phyloP scores from a whole-genome alignment of 2,888 invertebrate species.

The Galeopsomyia nigrocyanea region DNA sequence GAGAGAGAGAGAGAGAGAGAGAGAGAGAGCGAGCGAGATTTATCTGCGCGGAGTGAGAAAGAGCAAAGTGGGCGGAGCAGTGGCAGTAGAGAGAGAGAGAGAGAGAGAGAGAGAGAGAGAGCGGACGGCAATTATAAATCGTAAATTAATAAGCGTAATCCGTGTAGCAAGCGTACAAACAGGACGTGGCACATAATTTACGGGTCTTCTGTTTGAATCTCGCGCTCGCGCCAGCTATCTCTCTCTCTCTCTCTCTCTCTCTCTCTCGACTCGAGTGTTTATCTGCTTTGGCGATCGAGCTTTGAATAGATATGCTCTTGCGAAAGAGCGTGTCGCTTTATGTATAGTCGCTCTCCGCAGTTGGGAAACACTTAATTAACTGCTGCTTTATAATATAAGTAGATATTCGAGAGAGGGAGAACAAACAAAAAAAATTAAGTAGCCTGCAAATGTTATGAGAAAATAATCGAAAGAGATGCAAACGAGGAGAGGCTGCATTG shows the following conservation, averaged over 20 bases:
- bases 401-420: neutral
- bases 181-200: slow-evolving; percentile 40
- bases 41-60: slow-evolving; percentile 33
- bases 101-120: neutral
- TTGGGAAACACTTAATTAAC: slow-evolving; percentile 13
- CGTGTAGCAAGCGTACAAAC: slow-evolving; percentile 41
- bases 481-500: slow-evolving; percentile 56
- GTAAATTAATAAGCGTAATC: slow-evolving; percentile 60
- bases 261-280: too few relatives aligned
- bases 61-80: slow-evolving; percentile 30
- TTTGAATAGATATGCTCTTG: neutral
- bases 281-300: too few relatives aligned
- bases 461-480: slow-evolving; percentile 51
- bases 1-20: too few relatives aligned
- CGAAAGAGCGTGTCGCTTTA: neutral
- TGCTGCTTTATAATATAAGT: neutral
- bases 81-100: slow-evolving; percentile 34
- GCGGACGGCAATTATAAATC: slow-evolving; percentile 59
- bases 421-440: too few relatives aligned
- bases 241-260: too few relatives aligned
- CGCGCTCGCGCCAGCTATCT: neutral
- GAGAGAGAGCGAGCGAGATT: slow-evolving; percentile 21
- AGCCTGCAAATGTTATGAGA: too few relatives aligned
- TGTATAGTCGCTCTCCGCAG: neutral
- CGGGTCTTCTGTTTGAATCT: slow-evolving; percentile 17